Conservation (phyloP, 1,140 invertebrate species). For the Euglossa dilemma region DNA sequence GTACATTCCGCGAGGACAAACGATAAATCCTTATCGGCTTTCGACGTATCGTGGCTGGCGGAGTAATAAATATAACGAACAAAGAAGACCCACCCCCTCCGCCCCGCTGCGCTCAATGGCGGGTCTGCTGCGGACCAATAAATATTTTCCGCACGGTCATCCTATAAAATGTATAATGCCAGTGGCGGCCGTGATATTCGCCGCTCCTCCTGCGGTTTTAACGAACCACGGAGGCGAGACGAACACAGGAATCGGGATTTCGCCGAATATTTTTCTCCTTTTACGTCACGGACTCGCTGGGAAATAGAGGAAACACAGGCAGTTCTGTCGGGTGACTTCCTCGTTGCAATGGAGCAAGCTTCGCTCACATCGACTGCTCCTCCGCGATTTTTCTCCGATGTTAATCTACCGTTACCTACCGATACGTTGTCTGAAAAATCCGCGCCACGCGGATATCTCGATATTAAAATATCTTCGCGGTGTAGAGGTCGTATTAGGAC, state of each 20-base stretch:
- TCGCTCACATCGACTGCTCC: not conserved
- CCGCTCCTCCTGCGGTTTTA: not conserved
- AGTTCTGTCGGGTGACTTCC: not conserved
- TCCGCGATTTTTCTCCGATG: not conserved
- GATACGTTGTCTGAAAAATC: not conserved
- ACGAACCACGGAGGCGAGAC: not conserved
- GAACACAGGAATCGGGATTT: not conserved
- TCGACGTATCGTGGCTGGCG: slow-evolving; percentile 21
- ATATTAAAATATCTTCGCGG: not conserved
- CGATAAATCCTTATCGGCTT: slow-evolving; percentile 57
- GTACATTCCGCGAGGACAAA: not conserved
- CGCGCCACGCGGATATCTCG: not conserved
- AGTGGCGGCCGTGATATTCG: not conserved
- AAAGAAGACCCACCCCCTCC: slow-evolving; percentile 41
- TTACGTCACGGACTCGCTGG: too few species aligned
- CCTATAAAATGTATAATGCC: not conserved
- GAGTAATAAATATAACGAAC: slow-evolving; percentile 55
- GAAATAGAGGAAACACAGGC: not conserved
- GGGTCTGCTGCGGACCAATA: slow-evolving; percentile 37
- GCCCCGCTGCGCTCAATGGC: not conserved
- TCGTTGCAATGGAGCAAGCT: not conserved
- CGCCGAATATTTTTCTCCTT: not conserved
- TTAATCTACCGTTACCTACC: not conserved
- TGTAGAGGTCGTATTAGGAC: too few species aligned
- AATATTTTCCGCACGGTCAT: slow-evolving; percentile 55